Evolutionary conservation across 2,888 invertebrate genomes (phyloP).

Genomic region (Melangyna quadrimaculata): DNA sequence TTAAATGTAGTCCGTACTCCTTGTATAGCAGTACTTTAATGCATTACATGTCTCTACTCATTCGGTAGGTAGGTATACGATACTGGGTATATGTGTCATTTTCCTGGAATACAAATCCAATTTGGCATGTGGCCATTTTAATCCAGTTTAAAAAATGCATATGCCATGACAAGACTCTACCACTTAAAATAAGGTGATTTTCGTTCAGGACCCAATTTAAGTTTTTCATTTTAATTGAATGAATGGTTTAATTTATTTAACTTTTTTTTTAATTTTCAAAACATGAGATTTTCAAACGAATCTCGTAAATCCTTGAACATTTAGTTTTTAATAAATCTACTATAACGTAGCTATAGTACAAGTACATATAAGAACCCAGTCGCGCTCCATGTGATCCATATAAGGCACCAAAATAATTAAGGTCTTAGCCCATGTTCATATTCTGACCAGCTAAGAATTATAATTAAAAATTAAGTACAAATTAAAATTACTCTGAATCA

Average conservation of each 20-base stretch:
- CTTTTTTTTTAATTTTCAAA: not conserved
- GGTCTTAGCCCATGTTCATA: too few relatives aligned
- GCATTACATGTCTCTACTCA: not conserved
- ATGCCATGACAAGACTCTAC: slow-evolving; percentile 51
- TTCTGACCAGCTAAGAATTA: too few relatives aligned
- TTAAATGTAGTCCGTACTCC: slow-evolving; percentile 35
- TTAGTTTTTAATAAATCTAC: too few relatives aligned
- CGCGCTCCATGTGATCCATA: too few relatives aligned
- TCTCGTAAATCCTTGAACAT: not conserved
- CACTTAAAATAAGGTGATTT: slow-evolving; percentile 59
- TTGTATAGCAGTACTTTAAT: not conserved
- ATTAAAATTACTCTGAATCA: too few relatives aligned
- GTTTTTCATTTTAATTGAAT: not conserved
- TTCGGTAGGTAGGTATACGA: too few relatives aligned
- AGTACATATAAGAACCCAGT: too few relatives aligned
- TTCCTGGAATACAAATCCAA: slow-evolving; percentile 49
- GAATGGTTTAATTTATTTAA: not conserved
- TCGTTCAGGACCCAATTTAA: slow-evolving; percentile 6
- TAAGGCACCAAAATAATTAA: too few relatives aligned
- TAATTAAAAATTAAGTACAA: too few relatives aligned
- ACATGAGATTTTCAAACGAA: not conserved
- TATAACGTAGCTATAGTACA: too few relatives aligned
- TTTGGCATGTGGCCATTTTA: slow-evolving; percentile 69
- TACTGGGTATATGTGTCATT: slow-evolving; percentile 19
- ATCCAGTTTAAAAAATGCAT: slow-evolving; percentile 55